Conservation (phyloP, 2,113 vertebrate species). For the Bos taurus region ARS-UCD2.0 NC_037357.1:117667001-117667500, state of each 20-base stretch:
- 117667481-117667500: constrained; percentile 63
- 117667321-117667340: constrained; percentile 75
- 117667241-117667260: constrained; percentile 78
- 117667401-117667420: constrained; percentile 58
- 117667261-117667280: constrained; percentile 80
- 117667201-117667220: constrained; percentile 84
- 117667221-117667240: constrained; percentile 77
- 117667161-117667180: constrained; percentile 75
- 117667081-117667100: constrained; percentile 77
- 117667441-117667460: constrained; percentile 48
- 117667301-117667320: constrained; percentile 66
- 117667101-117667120: constrained; percentile 66
- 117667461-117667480: constrained; percentile 63
- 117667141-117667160: constrained; percentile 75
- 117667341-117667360: constrained; percentile 66
- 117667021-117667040: constrained; percentile 15
- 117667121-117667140: constrained; percentile 73
- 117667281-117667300: constrained; percentile 74
- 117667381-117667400: constrained; percentile 67
- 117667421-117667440: constrained; percentile 59
- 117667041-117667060: constrained; percentile 54
- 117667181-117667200: constrained; percentile 76
- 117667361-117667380: constrained; percentile 64
- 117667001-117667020: constrained; percentile 17
- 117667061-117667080: constrained; percentile 54